These are phyloP conservation scores for Gallinago paraguaiae DNA, from an alignment of 2,113 vertebrate species.

Conservation along the genomic window DNA sequence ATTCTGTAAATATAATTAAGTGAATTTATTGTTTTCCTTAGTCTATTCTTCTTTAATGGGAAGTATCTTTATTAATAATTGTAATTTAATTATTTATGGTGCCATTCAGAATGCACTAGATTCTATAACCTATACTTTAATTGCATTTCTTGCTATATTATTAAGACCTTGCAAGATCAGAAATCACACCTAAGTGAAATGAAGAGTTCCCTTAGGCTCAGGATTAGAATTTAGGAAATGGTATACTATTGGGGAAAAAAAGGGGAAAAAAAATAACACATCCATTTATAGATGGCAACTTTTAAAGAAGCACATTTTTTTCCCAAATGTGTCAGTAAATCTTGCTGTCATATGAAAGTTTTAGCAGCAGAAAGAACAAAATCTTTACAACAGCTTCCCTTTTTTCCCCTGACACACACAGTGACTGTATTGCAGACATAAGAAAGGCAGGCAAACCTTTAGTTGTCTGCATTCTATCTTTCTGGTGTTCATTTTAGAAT, in stretches of 20 bases:
- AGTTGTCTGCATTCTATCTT: rapidly evolving
- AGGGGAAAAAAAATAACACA: rapidly evolving
- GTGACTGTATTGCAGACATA: not conserved
- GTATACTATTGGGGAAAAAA: not conserved
- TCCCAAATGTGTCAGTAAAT: not conserved
- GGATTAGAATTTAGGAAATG: not conserved
- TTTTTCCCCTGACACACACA: not conserved
- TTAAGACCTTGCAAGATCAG: not conserved
- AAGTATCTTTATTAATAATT: not conserved
- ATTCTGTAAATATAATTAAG: not conserved
- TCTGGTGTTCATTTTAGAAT: not conserved
- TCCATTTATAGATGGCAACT: not conserved
- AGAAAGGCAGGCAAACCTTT: not conserved
- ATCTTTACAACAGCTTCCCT: not conserved
- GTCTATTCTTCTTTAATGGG: not conserved
- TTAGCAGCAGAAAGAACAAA: not conserved
- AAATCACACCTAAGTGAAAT: not conserved
- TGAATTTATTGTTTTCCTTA: not conserved
- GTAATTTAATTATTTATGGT: not conserved
- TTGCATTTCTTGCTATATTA: not conserved
- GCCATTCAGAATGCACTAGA: not conserved
- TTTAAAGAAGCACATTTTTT: not conserved
- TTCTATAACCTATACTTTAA: not conserved
- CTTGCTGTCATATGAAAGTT: not conserved
- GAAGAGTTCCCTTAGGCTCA: not conserved